phyloP scores from a whole-genome alignment of 2,797 vertebrate species.

The Hozukius guyotensis region DNA sequence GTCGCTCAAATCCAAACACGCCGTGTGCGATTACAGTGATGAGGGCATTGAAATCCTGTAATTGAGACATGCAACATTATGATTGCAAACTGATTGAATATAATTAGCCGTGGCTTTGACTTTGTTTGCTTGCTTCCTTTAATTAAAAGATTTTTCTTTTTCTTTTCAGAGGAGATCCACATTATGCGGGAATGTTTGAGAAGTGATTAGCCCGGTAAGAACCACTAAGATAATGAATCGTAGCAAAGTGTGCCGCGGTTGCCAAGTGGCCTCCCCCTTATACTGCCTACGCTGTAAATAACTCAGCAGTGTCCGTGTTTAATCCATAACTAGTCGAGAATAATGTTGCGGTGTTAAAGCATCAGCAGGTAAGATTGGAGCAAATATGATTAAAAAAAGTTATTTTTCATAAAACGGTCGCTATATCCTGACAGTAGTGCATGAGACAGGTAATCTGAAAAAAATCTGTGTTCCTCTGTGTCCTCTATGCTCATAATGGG shows the following conservation, averaged over 20 bases:
- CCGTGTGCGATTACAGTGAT: constrained; percentile 49
- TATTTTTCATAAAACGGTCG: no score
- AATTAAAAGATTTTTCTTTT: constrained; percentile 69
- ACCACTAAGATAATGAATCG: constrained; percentile 62
- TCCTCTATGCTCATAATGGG: no score
- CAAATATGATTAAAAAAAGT: no score
- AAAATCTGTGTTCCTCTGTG: no score
- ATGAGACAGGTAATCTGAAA: no score
- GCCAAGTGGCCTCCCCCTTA: constrained; percentile 14
- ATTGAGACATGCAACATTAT: constrained; percentile 75
- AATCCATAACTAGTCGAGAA: neutral
- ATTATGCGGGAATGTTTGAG: constrained; percentile 59
- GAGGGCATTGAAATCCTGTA: constrained; percentile 70
- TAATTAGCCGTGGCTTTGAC: constrained; percentile 72
- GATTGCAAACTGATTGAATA: constrained; percentile 76
- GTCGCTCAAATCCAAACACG: constrained; percentile 45
- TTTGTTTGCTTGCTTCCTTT: constrained; percentile 74
- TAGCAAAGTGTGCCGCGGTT: constrained; percentile 43
- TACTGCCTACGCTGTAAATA: neutral
- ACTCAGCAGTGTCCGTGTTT: neutral
- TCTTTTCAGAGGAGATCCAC: constrained; percentile 50
- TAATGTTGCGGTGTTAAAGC: neutral
- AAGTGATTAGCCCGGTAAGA: constrained; percentile 64
- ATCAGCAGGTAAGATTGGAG: neutral
- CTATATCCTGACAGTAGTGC: no score